Base-by-base conservation (phyloP, 1,140 invertebrate genomes). In the Drosophila pruinosa region DNA sequence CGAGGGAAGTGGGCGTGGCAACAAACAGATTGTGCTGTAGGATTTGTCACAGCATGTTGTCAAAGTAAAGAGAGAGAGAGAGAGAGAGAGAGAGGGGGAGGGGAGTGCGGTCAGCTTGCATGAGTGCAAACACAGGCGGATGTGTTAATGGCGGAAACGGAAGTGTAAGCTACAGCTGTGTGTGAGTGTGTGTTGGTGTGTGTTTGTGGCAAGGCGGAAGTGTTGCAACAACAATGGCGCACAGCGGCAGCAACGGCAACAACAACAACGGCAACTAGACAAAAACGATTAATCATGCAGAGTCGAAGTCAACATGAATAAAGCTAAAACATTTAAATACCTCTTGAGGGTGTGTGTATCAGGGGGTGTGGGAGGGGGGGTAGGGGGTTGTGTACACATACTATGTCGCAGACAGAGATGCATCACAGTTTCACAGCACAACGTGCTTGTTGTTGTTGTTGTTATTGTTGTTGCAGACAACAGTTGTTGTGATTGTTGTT, bases 351-450 rank as follows among this genome's bases (percentile, higher is more conserved):
- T 45, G 50, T 36, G 61, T 45, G 26, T 43, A 17, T 12, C 5
- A 5, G 24, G 5, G 45, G 10, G n/a, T 24, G 41, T 28, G 52
- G 24, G 31, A 4, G 61, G 19, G 36, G 19, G 53, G 22, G 56
- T 36, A n/a, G 41, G 21, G 10, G 50, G 56, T 47, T 41, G 39
- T 47, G 59, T 54, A 64, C 71, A 91, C 90, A 90, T 91, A 91
- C 90, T 91, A 90, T 91, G 80, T 79, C 86, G 86, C 64, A 73
- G 74, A 91, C 82, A 89, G 63, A 91, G 88, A 70, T 89, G 90
- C 89, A 91, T 68, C 85, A 91, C 78, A 71, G 68, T 26, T 59
- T 62, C 83, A 91, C 78, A 81, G 86, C 89, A 91, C 68, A 61
- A 61, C 39, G 74, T 59, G 62, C 15, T 48, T 65, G 72, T 58